Evolutionary conservation across 2,113 vertebrate species (phyloP).

Genomic region (Recurvirostra avosetta): DNA sequence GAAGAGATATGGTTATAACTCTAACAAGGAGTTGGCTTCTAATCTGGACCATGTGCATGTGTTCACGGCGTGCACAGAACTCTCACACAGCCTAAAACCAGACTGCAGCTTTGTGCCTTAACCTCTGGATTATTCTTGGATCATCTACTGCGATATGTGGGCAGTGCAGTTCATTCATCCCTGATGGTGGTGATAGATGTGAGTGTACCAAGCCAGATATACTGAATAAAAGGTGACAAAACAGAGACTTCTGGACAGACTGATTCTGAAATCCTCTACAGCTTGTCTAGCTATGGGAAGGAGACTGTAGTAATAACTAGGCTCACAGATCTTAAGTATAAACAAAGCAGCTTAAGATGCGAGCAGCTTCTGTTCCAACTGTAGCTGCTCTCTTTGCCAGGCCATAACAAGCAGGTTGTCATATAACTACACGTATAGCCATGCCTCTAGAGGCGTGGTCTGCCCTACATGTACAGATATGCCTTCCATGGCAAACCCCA

Average conservation of each 20-base stretch:
- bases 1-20: background rate
- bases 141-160: background rate
- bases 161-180: background rate
- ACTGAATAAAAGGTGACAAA: background rate
- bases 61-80: background rate
- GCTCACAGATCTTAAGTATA: background rate
- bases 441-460: background rate
- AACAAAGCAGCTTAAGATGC: background rate
- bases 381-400: background rate
- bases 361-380: background rate
- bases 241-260: background rate
- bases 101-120: background rate
- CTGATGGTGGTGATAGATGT: background rate
- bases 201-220: background rate
- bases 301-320: background rate
- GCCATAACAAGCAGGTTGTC: background rate
- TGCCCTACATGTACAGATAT: background rate
- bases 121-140: background rate
- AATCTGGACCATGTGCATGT: background rate
- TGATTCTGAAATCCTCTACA: background rate
- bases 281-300: too few species aligned
- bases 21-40: background rate
- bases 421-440: accelerated
- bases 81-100: background rate
- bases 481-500: background rate